Evolutionary conservation across 2,797 vertebrate genomes (phyloP), one percentile per base, ranked within the genome.

Genomic region (Tokudaia muenninki): DNA sequence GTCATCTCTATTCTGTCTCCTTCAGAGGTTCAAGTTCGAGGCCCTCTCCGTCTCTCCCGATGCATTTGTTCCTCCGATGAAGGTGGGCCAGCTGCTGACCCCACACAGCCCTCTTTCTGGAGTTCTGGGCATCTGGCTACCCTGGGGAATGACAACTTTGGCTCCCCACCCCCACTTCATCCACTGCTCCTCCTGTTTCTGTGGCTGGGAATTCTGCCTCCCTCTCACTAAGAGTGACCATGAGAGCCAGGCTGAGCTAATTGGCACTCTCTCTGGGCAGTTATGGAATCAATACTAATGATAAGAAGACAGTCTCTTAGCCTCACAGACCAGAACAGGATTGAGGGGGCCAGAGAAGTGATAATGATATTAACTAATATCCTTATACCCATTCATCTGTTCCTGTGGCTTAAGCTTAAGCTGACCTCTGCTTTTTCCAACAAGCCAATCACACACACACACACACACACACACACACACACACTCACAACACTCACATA

Each of bases 221-320:
- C n/a, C 34, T 47, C 47, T 50, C 13, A 16, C 24, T 44, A 16
- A 37, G 24, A 77, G 26, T 63, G 77, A 59, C 44, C 67, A 16
- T 22, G 44, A 79, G 78, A 92, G 24, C 57, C n/a, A 41, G 47
- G 34, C 0, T 26, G 65, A 61, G 44, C 90, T 74, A 79, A 37
- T 87, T 77, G 81, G 34, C 94, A 37, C 3, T 52, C 75, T 74
- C 26, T 50, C 55, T 95, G 86, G 81, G 77, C 31, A 95, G 9
- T 88, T 95, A 75, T n/a, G 24, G 59, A 22, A 84, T 61, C 37
- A 94, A 88, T 41, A 17, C 7, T 55, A 78, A 55, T 31, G 29
- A 31, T 3, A 78, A 65, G n/a, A 52, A 55, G 12, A 22, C 31
- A 65, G 41, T 78, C 55, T 34, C 44, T 82, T 41, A 41, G 31